Percentiles rank a stretch among this genome's conserved stretches.
Conservation (phyloP, 2,888 invertebrate genomes). For the Sarcophaga subvicina region DNA sequence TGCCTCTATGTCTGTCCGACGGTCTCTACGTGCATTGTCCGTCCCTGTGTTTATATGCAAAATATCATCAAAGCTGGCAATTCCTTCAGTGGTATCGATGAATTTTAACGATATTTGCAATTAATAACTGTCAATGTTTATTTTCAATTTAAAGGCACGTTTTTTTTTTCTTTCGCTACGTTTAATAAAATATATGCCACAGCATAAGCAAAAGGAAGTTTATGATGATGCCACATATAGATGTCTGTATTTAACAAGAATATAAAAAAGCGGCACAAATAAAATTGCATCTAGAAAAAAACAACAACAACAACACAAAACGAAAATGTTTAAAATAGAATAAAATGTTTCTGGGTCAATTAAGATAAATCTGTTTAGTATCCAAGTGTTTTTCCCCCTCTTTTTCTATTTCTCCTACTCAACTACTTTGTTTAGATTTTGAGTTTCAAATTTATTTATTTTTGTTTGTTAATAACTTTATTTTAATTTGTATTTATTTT, state of each 20-base stretch:
- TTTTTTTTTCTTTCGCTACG: constrained; percentile 32
- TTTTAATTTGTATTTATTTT: constrained; percentile 31
- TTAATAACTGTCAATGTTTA: constrained; percentile 80
- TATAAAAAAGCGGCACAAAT: constrained; percentile 32
- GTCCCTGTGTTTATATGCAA: not conserved
- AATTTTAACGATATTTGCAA: constrained; percentile 80
- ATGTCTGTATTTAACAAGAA: constrained; percentile 57
- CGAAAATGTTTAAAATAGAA: constrained; percentile 21
- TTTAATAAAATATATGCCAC: constrained; percentile 49
- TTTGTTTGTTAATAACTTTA: constrained; percentile 60
- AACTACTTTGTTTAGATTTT: no score
- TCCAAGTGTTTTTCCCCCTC: not conserved
- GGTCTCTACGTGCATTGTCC: not conserved
- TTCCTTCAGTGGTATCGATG: constrained; percentile 72
- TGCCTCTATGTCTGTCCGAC: constrained; percentile 14
- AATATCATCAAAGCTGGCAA: constrained; percentile 54
- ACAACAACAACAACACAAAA: not conserved
- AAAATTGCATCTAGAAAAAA: not conserved
- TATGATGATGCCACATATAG: constrained; percentile 64
- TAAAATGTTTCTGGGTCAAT: constrained; percentile 64
- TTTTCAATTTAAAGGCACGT: constrained; percentile 73
- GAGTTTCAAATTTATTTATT: constrained; percentile 9
- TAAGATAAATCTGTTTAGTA: constrained; percentile 48
- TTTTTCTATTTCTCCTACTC: constrained; percentile 19
- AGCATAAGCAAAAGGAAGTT: constrained; percentile 55